Conservation (phyloP, 2,888 invertebrate genomes). For the Prostheceraeus crozeri region DNA sequence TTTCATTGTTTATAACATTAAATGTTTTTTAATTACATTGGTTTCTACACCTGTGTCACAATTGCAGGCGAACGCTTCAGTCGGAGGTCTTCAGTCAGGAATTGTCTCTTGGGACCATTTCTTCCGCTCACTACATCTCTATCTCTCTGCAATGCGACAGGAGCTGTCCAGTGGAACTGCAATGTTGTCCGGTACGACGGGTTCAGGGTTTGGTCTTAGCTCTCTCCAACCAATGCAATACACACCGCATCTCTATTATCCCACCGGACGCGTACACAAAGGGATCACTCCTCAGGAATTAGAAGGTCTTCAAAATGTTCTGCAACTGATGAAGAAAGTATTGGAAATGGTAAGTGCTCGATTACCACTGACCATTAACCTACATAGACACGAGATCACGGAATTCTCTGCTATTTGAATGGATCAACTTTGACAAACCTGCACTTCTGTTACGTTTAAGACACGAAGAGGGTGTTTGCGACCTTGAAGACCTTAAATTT, state of each 20-base stretch:
- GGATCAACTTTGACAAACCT: no score
- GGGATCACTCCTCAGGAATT: conserved; percentile 73
- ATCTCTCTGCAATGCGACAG: conserved; percentile 59
- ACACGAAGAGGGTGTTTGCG: no score
- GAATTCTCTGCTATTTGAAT: no score
- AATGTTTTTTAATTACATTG: no score
- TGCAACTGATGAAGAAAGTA: conserved; percentile 70
- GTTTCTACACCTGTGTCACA: no score
- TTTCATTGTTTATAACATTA: no score
- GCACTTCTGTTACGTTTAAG: no score
- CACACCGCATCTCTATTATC: conserved; percentile 7
- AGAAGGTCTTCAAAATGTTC: conserved; percentile 73
- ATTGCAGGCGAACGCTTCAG: no score
- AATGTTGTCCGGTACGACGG: no score
- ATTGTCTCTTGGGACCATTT: conserved; percentile 75
- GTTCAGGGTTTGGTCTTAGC: conserved; percentile 55
- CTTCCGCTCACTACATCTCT: conserved; percentile 67
- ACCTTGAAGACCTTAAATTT: no score
- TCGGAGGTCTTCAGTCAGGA: conserved; percentile 56
- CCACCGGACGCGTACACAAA: conserved; percentile 24
- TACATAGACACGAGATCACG: conserved; percentile 31
- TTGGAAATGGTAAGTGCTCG: conserved; percentile 59
- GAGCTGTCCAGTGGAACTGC: conserved; percentile 63
- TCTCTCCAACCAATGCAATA: neutral
- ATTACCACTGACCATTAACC: no score